Conservation (phyloP, 2,113 vertebrate genomes). For the Scolopax mira region DNA sequence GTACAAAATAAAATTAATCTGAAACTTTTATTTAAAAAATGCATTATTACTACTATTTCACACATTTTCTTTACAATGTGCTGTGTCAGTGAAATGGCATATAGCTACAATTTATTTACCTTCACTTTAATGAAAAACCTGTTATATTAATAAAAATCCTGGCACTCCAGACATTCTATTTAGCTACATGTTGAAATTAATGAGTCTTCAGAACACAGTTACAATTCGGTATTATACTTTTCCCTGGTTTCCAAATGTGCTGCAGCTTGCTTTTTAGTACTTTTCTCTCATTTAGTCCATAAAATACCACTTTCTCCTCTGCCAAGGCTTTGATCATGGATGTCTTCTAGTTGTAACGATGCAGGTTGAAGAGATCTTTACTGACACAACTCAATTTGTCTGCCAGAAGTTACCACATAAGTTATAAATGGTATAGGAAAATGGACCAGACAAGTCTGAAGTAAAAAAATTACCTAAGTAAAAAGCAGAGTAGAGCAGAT, state of each 20-base stretch:
- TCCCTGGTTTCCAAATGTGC: not conserved
- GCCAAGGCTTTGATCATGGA: not conserved
- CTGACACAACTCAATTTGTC: not conserved
- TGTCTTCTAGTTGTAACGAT: not conserved
- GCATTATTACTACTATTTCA: not conserved
- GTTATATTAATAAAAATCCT: not conserved
- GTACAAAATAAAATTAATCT: not conserved
- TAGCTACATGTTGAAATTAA: not conserved
- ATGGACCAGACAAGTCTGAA: not conserved
- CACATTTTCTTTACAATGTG: not conserved
- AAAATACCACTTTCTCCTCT: not conserved
- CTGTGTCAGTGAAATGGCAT: not conserved
- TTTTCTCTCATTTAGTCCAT: not conserved
- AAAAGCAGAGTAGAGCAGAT: not conserved
- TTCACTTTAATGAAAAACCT: not conserved
- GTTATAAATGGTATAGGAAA: not conserved
- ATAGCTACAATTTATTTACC: not conserved
- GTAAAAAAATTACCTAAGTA: not conserved
- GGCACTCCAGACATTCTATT: not conserved
- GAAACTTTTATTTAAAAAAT: not conserved
- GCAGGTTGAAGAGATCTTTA: not conserved
- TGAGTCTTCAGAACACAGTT: not conserved
- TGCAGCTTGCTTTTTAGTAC: not conserved
- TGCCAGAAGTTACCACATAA: not conserved
- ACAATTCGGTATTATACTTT: not conserved